A percentile compares a stretch with the other conserved stretches of the same genome.
Evolutionary conservation across 2,797 vertebrate genomes (phyloP).

Genomic region (Spinibarbus caldwelli): DNA sequence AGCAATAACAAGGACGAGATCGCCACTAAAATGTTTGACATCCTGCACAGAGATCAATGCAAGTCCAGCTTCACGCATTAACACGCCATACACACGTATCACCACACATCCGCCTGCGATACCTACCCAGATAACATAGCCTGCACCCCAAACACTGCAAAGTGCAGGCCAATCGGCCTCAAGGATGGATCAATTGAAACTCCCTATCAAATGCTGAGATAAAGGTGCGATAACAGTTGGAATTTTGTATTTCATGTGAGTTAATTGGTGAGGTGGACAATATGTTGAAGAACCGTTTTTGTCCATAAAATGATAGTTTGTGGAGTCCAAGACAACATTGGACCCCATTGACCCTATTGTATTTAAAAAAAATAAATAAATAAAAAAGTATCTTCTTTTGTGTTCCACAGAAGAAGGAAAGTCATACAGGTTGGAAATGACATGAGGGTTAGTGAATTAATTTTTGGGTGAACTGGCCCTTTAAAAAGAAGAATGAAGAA

Average conservation of each 20-base stretch:
- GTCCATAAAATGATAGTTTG: neutral
- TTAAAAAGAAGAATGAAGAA: neutral
- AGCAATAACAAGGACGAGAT: constrained; percentile 82
- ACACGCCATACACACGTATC: constrained; percentile 69
- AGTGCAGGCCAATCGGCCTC: constrained; percentile 57
- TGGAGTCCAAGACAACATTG: neutral
- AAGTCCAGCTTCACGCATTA: constrained; percentile 68
- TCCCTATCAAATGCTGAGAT: constrained; percentile 3
- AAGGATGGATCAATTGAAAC: constrained; percentile 27
- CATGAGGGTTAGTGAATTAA: neutral
- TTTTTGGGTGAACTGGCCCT: neutral
- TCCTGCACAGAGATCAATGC: constrained; percentile 83
- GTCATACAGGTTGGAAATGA: neutral
- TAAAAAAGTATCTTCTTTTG: neutral
- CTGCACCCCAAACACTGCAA: constrained; percentile 52
- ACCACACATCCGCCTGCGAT: constrained; percentile 67
- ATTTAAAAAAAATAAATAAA: neutral
- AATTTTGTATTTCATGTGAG: neutral
- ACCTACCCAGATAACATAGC: constrained; percentile 67
- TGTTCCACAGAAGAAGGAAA: neutral
- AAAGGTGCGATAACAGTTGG: neutral
- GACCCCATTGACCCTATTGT: neutral
- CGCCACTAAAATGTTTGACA: constrained; percentile 86
- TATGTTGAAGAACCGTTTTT: neutral
- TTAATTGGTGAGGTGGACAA: neutral